Base-by-base conservation (phyloP, 1,140 invertebrate species). In the Halotydeus destructor region DNA sequence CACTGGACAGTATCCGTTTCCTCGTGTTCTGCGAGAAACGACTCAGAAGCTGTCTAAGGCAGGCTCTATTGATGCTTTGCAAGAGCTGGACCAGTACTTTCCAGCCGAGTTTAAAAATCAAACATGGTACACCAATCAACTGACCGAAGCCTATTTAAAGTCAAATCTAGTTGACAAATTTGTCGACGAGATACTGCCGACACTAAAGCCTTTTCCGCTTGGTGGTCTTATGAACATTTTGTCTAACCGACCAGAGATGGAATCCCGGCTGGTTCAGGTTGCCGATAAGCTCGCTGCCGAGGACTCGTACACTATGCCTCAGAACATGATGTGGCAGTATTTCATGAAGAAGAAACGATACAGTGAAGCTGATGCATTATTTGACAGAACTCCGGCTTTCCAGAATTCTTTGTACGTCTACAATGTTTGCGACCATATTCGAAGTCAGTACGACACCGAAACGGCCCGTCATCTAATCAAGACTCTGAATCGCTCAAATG, bases 261-360 rank as follows among this genome's bases (percentile, higher is more conserved):
- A 41, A 21, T 6, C 31, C 19, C n/a, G 9, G 9, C 14, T 41
- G 12, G 21, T 41, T 11, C 21, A 30, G 2, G n/a, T 8, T 18
- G 22, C 25, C 9, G 28, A 41, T 2, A 9, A 18, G 9, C 23
- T 41, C 16, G 14, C 30, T 11, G 3, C 5, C 11, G 33, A 47
- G 8, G 21, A 14, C 14, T 44, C 21, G 3, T 40, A 27, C 18
- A 30, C 28, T 12, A 25, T 21, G n/a, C 37, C 41, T 28, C 12
- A 31, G 24, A 41, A 35, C 23, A 35, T 43, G 11, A 23, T 50
- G 12, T 50, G 44, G 46, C 16, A 38, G 2, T 36, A 48, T 39
- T 49, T 42, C 25, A 42, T 45, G 27, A 25, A 42, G 28, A 43
- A 16, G n/a, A 35, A 34, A 18, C 12, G 30, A 26, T 49, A 28